phyloP scores from a whole-genome alignment of 37 sponge, comb jelly and placozoan genomes.

The Ianthella basta region DNA sequence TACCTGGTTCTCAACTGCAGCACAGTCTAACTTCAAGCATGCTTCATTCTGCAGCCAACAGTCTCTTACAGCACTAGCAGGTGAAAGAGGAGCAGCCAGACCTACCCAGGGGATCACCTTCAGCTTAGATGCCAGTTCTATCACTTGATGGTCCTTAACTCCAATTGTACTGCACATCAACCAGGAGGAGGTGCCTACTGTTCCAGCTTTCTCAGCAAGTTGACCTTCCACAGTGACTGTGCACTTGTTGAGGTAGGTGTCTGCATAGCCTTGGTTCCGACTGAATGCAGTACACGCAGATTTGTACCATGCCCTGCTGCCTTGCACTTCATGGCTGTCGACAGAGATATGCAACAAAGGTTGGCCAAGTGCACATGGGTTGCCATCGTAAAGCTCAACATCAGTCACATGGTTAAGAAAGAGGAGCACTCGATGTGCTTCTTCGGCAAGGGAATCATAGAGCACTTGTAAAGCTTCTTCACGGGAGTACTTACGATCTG shows the following conservation, averaged over 20 bases:
- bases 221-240: conserved; percentile 15
- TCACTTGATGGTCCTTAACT: conserved; percentile 1
- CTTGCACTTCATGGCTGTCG: not conserved
- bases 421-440: conserved; percentile 56
- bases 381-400: conserved; percentile 35
- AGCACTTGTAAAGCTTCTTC: conserved; percentile 42
- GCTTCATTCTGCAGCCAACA: not conserved
- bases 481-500: conserved; percentile 11
- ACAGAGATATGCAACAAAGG: not conserved
- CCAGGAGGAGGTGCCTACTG: conserved; percentile 35
- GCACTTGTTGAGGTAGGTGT: not conserved
- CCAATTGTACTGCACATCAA: conserved; percentile 66
- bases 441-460: conserved; percentile 49
- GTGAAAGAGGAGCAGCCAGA: conserved; percentile 58
- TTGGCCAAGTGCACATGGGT: not conserved
- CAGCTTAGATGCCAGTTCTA: conserved; percentile 32
- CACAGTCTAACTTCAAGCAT: not conserved
- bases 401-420: conserved; percentile 61
- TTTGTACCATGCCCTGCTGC: conserved; percentile 8
- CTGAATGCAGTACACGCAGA: not conserved
- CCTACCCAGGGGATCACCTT: conserved; percentile 74
- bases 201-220: not conserved
- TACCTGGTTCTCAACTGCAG: not conserved
- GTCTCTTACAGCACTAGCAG: not conserved
- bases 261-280: not conserved